Evolutionary conservation across 2,797 vertebrate genomes (phyloP).

Genomic region (Myotis myotis): DNA sequence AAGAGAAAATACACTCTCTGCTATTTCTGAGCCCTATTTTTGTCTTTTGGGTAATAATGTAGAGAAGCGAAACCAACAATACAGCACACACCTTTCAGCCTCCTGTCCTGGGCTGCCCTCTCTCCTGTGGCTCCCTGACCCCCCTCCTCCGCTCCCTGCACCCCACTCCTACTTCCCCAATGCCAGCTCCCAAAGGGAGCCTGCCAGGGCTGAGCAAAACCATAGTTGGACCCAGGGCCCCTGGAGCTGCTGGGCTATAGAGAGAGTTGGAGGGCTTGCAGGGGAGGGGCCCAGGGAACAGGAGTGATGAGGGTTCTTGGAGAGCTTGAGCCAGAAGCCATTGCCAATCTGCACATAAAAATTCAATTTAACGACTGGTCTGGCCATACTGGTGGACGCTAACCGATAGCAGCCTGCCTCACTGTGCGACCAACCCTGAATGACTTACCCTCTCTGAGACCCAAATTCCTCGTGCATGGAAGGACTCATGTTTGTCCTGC

Average conservation of each 20-base stretch:
- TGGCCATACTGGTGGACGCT: fast-evolving
- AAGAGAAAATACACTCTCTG: neutral
- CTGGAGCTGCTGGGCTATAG: neutral
- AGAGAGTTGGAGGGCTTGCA: neutral
- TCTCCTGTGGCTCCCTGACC: neutral
- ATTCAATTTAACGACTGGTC: neutral
- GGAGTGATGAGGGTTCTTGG: neutral
- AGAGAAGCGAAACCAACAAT: neutral
- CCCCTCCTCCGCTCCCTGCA: fast-evolving
- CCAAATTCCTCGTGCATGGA: fast-evolving
- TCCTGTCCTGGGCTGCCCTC: neutral
- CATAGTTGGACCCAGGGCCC: neutral
- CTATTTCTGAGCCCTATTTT: neutral
- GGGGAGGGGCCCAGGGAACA: neutral
- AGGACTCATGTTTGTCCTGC: neutral
- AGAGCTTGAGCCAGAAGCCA: neutral
- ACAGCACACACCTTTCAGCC: neutral
- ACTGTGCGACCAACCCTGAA: neutral
- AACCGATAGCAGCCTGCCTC: neutral
- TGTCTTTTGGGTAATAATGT: neutral
- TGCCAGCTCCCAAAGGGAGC: neutral
- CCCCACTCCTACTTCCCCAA: neutral
- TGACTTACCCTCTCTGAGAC: neutral
- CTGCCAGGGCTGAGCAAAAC: neutral
- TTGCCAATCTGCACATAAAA: neutral